These are phyloP conservation scores for Phortica variegata DNA, from an alignment of 1,140 invertebrate species.

Conservation along the genomic window DNA sequence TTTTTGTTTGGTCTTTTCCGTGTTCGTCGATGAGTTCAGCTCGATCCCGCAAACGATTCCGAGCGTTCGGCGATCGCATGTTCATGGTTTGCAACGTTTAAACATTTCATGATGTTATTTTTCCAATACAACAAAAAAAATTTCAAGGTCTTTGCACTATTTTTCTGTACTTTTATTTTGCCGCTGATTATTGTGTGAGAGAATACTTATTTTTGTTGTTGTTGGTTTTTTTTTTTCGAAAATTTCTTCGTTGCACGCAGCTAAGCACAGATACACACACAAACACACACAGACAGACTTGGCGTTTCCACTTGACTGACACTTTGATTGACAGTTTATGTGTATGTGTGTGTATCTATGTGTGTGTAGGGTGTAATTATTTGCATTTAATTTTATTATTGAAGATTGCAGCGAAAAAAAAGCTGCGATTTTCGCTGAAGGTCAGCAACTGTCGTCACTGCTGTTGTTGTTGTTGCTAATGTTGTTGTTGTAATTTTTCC, in stretches of 20 bases:
- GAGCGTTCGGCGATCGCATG: slow-evolving; percentile 26
- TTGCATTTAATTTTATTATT: slow-evolving; percentile 50
- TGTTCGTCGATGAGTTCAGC: slow-evolving; percentile 26
- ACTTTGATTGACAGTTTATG: slow-evolving; percentile 50
- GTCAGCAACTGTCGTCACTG: slow-evolving; percentile 44
- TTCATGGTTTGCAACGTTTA: slow-evolving; percentile 10
- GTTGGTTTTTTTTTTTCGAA: slow-evolving; percentile 24
- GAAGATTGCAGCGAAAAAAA: slow-evolving; percentile 41
- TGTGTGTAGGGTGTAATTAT: slow-evolving; percentile 38
- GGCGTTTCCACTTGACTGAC: slow-evolving; percentile 51
- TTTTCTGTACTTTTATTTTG: slow-evolving; percentile 50
- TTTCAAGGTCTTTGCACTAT: slow-evolving; percentile 50
- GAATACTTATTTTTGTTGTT: slow-evolving; percentile 11
- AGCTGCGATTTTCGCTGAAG: slow-evolving; percentile 41
- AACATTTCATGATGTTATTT: slow-evolving; percentile 20
- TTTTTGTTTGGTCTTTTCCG: slow-evolving; percentile 34
- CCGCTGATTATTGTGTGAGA: slow-evolving; percentile 27
- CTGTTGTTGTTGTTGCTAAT: background rate
- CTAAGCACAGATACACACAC: no score
- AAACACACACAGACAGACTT: no score
- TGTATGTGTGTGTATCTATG: slow-evolving; percentile 14
- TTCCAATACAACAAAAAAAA: slow-evolving; percentile 33
- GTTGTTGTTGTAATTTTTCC: background rate
- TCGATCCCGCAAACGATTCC: slow-evolving; percentile 40
- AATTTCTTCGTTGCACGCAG: slow-evolving; percentile 41